Evolutionary conservation across 2,797 vertebrate genomes (phyloP), one percentile per base, ranked within the genome.

Genomic region (Merluccius polli): DNA sequence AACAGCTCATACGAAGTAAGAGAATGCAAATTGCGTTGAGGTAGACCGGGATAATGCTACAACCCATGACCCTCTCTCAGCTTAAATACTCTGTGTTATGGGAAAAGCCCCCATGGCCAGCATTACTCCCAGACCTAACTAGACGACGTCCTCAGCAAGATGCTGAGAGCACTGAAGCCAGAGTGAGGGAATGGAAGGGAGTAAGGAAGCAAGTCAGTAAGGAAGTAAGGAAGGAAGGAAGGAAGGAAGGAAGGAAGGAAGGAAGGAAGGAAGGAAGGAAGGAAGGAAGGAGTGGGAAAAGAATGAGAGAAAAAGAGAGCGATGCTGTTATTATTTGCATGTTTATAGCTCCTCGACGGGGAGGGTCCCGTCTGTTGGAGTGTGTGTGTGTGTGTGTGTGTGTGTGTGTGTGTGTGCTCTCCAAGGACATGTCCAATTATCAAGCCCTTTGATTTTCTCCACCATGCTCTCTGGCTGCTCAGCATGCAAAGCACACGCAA

Each of bases 391-490:
- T 71, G 81, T 71, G 67, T 52, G 67, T 68, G 83, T 89, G 84
- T 80, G 83, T 31, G 67, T 69, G 83, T 89, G 84, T 80, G 83
- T 30, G 36, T 70, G 81, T 70, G 67, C 77, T 82, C 79, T 59
- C 79, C 59, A 65, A 21, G 82, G 87, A 92, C 87, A 89, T 87
- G 89, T 91, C 91, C 91, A 94, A 93, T 93, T 93, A 93, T 92
- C 85, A 90, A 83, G 85, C 87, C 88, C 77, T 87, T 87, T 84
- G 89, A 69, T 90, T 85, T 89, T 83, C 83, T 87, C 85, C 82
- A 86, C 88, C 79, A 85, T 75, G 72, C 83, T 85, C 79, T 75
- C 72, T 69, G 81, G 84, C 83, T 79, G 73, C 81, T 86, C 84
- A 79, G 77, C 24, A 41, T 27, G 13, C 24, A 67, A 33, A 31